Evolutionary conservation across 2,113 vertebrate genomes (phyloP), one percentile per base, ranked within the genome.

Genomic region (Podarcis cretensis): DNA sequence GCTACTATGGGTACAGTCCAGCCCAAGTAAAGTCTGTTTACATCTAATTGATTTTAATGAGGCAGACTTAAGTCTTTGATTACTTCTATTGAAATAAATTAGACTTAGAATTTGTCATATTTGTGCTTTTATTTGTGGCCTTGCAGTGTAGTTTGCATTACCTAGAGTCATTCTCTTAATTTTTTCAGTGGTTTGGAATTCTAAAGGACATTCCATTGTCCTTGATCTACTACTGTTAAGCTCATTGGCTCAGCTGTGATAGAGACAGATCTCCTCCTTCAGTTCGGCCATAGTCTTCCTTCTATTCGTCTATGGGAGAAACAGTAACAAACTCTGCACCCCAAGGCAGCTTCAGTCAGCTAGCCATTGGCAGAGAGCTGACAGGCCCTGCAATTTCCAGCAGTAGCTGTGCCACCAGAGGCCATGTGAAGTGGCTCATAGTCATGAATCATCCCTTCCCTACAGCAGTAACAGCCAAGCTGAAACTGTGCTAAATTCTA

Each of bases 391-490:
- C 69, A 63, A 43, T 87, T 87, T 82, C 35, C 40, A 82, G 69
- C 69, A 82, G 69, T 80, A 63, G 14, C 37, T 66, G 1, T 63
- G 37, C 80, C 82, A 59, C 71, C 71, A 32, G 73, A 88, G 30
- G 40, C 18, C 81, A 83, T 48, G 20, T 76, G 73, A 85, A 85
- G 30, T 76, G 84, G 32, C 32, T 63, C 13, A 59, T 30, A 40
- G 73, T 35, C 71, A 32, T 83, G 71, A 76, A 87, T 87, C 77
- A 87, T 59, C 7, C 23, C 86, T 87, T 71, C 71, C 59, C 68
- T 82, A 21, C 81, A 43, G 63, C 23, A 25, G 80, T 32, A 76
- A 88, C 21, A 88, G 57, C 37, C 20, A 75, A 66, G 4, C 21
- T 66, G 30, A 76, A 83, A 76, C 83, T 27, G 37, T 83, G 30